Conservation (phyloP, 1,140 invertebrate species). For the Marisa cornuarietis region DNA sequence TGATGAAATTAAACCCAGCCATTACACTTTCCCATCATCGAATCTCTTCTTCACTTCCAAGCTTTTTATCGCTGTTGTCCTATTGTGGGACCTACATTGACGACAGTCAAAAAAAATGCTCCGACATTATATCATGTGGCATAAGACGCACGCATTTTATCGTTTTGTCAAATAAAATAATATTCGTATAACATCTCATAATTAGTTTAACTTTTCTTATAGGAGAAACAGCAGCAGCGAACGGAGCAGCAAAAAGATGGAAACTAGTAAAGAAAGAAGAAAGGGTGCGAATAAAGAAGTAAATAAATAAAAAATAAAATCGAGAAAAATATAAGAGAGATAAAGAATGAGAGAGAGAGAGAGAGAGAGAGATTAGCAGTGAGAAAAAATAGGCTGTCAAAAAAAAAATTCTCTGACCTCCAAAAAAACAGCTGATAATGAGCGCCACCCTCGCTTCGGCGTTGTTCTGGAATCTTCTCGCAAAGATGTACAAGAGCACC, state of each 20-base stretch:
- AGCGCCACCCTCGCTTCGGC: conserved; percentile 12
- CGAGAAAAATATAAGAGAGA: background rate
- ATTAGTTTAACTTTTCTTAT: no score
- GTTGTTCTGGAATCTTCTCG: background rate
- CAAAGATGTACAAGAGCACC: conserved; percentile 16
- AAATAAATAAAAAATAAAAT: conserved; percentile 2
- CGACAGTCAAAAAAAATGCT: no score
- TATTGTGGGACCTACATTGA: no score
- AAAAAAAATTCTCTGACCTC: background rate
- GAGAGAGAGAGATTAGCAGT: background rate
- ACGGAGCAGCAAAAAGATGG: background rate
- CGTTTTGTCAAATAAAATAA: no score
- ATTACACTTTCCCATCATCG: no score
- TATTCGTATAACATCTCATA: no score
- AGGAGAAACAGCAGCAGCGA: background rate
- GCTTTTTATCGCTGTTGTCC: no score
- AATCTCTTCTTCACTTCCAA: no score
- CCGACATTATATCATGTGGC: no score
- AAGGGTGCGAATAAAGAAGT: conserved; percentile 8
- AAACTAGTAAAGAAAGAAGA: background rate
- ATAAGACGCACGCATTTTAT: no score
- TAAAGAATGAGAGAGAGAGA: conserved; percentile 6
- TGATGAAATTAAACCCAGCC: no score
- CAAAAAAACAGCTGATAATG: conserved; percentile 10
- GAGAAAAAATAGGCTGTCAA: background rate